Conservation (phyloP, 1,140 invertebrate species). For the Muscidifurax raptorellus region DNA sequence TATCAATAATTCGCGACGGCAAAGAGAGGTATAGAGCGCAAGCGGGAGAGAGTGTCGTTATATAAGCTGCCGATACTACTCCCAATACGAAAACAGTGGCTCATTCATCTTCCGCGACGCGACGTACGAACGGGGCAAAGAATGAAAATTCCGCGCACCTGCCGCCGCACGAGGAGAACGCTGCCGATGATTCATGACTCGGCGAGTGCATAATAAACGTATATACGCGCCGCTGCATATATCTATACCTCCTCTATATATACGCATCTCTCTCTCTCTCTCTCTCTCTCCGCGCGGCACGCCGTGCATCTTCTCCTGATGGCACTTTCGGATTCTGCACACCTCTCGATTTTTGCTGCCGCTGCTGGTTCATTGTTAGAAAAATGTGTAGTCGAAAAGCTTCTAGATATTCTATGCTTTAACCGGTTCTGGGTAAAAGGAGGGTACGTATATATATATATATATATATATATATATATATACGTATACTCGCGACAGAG, state of each 20-base stretch:
- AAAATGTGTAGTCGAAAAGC: not conserved
- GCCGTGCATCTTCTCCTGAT: slow-evolving; percentile 37
- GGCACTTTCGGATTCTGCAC: slow-evolving; percentile 24
- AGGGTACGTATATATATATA: no score
- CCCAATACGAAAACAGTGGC: slow-evolving; percentile 52
- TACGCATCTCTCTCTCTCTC: not conserved
- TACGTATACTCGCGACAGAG: not conserved
- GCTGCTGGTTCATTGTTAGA: not conserved
- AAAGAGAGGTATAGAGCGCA: not conserved
- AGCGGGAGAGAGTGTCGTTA: not conserved
- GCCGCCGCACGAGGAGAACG: slow-evolving; percentile 1
- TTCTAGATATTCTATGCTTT: not conserved
- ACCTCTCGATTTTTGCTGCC: no score
- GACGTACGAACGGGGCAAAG: slow-evolving; percentile 42
- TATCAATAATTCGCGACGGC: slow-evolving; percentile 39
- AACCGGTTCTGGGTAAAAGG: not conserved
- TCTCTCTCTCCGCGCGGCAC: slow-evolving; percentile 8
- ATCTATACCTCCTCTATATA: slow-evolving; percentile 4
- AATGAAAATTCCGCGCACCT: slow-evolving; percentile 50
- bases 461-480: no score
- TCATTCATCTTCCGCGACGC: slow-evolving; percentile 60
- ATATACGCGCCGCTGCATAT: slow-evolving; percentile 21
- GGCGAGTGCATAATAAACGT: slow-evolving; percentile 49
- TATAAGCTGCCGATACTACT: slow-evolving; percentile 29
- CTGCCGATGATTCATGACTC: slow-evolving; percentile 49